Base-by-base conservation (phyloP, 2,113 vertebrate genomes). In the Megalops atlanticus region DNA sequence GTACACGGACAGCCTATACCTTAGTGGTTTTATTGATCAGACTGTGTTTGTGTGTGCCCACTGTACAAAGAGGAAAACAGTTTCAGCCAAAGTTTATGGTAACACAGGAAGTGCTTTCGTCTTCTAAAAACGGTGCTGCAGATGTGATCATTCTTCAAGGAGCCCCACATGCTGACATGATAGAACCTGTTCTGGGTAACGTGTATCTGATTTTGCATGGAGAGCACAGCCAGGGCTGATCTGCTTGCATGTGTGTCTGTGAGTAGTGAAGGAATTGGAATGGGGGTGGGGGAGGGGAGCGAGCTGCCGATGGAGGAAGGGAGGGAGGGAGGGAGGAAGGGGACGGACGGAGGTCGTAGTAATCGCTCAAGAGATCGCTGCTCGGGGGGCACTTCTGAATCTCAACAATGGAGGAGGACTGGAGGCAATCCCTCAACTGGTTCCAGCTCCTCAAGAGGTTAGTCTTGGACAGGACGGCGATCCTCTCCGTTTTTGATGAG, bases 391-490 rank as follows among this genome's bases (percentile, higher is more conserved):
- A 70, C 27, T 71, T 27, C 70, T 12, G 16, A 12, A 40, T n/a
- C 45, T 18, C 10, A 36, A 70, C 76, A 73, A 95, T 94, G 94
- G 93, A 92, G 47, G 88, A 71, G 78, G 89, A 88, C 33, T 47
- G 71, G 27, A 81, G 40, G 31, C 49, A 43, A 47, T 83, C 43
- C 49, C 40, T 82, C 52, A 86, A 81, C 78, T 87, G 90, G 87
- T 90, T 91, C 71, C 86, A 90, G 68, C 85, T 76, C 81, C 87
- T 93, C 21, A 81, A 43, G 82, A 89, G 91, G 93, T 94, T 84
- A 86, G 90, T 85, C 40, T 24, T 43, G 14, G 47, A 38, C 74
- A 8, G 74, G 41, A 77, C 33, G 21, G 12, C 75, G 52, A 31
- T 40, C 6, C 35, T 73, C 35, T 73, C 39, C 31, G 2, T 74